Percentiles rank a stretch among this genome's conserved stretches.
These are phyloP conservation scores for Eucera pruinosa DNA, from an alignment of 2,888 invertebrate genomes.

Conservation along the genomic window DNA sequence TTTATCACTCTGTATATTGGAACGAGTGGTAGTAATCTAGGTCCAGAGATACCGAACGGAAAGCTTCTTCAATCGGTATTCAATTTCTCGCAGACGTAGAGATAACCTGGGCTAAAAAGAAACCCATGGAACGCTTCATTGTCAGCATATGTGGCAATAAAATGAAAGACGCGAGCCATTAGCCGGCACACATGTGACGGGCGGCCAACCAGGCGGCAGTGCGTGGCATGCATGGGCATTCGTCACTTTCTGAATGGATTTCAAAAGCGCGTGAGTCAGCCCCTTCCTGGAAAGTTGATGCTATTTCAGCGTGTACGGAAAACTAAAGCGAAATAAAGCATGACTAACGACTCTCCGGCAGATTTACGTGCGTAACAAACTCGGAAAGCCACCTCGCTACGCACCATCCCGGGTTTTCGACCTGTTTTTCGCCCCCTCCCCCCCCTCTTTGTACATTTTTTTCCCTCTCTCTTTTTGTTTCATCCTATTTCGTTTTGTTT, in stretches of 20 bases:
- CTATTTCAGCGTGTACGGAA: constrained; percentile 62
- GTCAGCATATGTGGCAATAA: constrained; percentile 53
- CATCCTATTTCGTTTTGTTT: not conserved
- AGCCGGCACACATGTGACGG: constrained; percentile 52
- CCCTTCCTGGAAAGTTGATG: constrained; percentile 64
- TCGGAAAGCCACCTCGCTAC: constrained; percentile 20
- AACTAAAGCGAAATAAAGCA: constrained; percentile 62
- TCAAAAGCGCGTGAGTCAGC: constrained; percentile 67
- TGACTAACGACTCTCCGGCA: constrained; percentile 64
- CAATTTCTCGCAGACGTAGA: constrained; percentile 14
- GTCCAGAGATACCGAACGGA: not conserved
- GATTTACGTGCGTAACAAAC: constrained; percentile 52
- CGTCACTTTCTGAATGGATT: constrained; percentile 65
- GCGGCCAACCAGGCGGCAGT: constrained; percentile 38
- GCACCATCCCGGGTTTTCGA: constrained; percentile 20
- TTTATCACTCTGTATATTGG: no score
- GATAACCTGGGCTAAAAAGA: constrained; percentile 20
- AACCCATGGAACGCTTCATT: constrained; percentile 59
- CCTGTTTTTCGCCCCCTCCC: constrained; percentile 32
- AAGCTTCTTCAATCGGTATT: constrained; percentile 30
- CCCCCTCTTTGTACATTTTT: not conserved
- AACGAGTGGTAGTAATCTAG: not conserved
- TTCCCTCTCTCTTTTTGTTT: not conserved
- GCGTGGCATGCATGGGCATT: constrained; percentile 57
- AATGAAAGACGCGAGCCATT: constrained; percentile 57